Base-by-base conservation (phyloP, 2,888 invertebrate genomes). In the Gastracanthus pulcherrimus region DNA sequence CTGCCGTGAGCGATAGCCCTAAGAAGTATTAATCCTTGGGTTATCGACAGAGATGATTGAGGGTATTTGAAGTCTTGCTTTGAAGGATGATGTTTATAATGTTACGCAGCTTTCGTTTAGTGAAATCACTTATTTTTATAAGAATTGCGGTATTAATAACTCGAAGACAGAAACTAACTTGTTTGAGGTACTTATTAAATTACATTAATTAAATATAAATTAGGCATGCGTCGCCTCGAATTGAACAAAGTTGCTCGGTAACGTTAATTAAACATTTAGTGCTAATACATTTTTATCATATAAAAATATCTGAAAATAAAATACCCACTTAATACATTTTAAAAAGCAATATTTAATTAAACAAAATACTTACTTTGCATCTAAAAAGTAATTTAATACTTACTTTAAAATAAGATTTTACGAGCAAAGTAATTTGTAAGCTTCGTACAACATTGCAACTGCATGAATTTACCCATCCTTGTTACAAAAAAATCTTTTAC, bases 361-460 rank as follows among this genome's bases (percentile, higher is more conserved):
- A 51, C 31, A 34, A 48, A 23, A 48, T 23, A 26, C 34, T 48
- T 6, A 64, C 34, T 23, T 26, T 34, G 41, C 38, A 34, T 4
- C 6, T 58, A 2, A 64, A 34, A 16, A 23, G 64, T 36, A 64
- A 62, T 48, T 48, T 64, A 64, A 75, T 26, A 31, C 51, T 13
- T 13, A 3, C 7, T 41, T 58, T 41, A 66, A 76, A 67, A n/a
- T 9, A 51, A 38, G n/a, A 38, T 16, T 76, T 76, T 76, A 76
- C 55, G 38, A 31, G 6, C 36, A n/a, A 55, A 55, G 38, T 76
- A 66, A 67, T 76, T 76, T 55, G 38, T 13, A 38, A 38, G 11
- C 26, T 16, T 38, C n/a, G 45, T 19, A 2, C 7, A 41, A 6
- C 38, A 66, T 41, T 41, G 26, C 26, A 0, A n/a, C 48, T n/a